Conservation (phyloP, 2,888 invertebrate species). For the Rhyacophila evoluta region DNA sequence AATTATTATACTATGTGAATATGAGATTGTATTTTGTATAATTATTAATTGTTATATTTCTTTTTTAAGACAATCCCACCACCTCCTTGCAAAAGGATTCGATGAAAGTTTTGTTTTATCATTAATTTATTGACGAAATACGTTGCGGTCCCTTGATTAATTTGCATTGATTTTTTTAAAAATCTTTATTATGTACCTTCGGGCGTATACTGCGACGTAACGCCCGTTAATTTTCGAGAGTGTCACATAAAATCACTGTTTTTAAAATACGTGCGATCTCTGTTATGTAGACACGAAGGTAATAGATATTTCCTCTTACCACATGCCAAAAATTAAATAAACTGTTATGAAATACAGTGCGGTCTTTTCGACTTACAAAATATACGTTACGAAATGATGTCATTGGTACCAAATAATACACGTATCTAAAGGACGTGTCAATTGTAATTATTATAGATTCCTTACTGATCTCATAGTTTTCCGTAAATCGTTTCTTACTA, state of each 20-base stretch:
- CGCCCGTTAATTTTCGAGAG: no score
- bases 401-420: no score
- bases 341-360: background rate
- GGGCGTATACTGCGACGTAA: no score
- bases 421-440: no score
- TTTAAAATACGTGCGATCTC: no score
- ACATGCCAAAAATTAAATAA: no score
- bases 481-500: no score
- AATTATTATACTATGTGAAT: background rate
- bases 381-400: no score
- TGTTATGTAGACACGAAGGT: no score
- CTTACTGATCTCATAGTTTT: no score
- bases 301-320: background rate
- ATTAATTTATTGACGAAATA: background rate
- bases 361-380: background rate
- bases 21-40: background rate
- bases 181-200: background rate
- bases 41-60: background rate
- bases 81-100: background rate
- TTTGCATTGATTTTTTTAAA: background rate
- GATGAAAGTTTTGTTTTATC: constrained; percentile 13
- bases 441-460: no score
- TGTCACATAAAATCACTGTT: no score
- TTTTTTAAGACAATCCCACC: background rate
- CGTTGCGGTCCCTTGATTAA: background rate